phyloP scores from a whole-genome alignment of 1,140 invertebrate genomes.

The Drosophila sp. region DNA sequence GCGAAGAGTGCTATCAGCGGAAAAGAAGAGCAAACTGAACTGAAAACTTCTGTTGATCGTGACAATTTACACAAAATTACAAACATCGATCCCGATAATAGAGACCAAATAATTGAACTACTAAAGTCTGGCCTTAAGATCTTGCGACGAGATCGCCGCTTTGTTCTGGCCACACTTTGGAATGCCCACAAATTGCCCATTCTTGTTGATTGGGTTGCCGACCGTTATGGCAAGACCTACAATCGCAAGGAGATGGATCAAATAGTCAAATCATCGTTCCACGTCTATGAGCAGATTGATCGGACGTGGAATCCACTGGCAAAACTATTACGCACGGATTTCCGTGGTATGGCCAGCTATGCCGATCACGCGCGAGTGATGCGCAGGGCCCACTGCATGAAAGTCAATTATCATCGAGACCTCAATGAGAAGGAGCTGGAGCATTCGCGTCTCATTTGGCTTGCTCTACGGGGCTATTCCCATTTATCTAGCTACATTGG shows the following conservation, averaged over 20 bases:
- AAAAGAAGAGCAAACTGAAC: not conserved
- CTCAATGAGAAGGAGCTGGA: conserved; percentile 44
- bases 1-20: not conserved
- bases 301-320: not conserved
- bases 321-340: not conserved
- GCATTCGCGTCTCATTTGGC: conserved; percentile 48
- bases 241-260: conserved; percentile 23
- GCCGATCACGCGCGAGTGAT: not conserved
- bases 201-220: conserved; percentile 62
- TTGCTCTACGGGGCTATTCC: conserved; percentile 55
- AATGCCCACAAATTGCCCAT: conserved; percentile 67
- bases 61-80: not conserved
- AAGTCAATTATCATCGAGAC: conserved; percentile 1
- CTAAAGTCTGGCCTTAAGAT: conserved; percentile 48
- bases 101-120: conserved; percentile 41
- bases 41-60: not conserved
- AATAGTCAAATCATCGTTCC: not conserved
- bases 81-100: conserved; percentile 63
- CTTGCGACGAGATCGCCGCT: conserved; percentile 49
- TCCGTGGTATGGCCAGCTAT: not conserved
- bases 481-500: conserved; percentile 23
- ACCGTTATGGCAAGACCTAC: conserved; percentile 64
- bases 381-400: not conserved
- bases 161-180: conserved; percentile 69
- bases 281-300: conserved; percentile 13